Evolutionary conservation across 2,888 invertebrate species (phyloP), one percentile per base, ranked within the genome.

Genomic region (Platycheirus albimanus): DNA sequence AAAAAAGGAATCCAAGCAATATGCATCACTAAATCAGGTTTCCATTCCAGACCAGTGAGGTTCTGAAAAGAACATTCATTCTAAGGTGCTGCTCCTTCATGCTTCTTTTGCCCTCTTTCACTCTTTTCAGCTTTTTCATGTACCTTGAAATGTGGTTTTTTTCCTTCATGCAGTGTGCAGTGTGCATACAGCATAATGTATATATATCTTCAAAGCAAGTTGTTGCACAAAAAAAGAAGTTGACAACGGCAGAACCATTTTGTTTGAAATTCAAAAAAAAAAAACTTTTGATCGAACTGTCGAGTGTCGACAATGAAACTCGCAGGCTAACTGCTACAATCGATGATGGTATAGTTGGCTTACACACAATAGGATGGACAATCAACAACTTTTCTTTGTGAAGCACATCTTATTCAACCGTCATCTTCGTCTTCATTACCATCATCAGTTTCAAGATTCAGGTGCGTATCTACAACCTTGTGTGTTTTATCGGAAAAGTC

Each of bases 371-470:
- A 66, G 58, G 66, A 69, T 47, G 78, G 78, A 63, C 83, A 72
- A 78, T 78, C 83, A 78, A 78, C 83, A 33, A 64, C 36, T 64
- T 47, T 70, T 47, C 54, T 28, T 24, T 11, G 36, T 52, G 19
- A 6, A 49, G 36, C 36, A 36, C 19, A 54, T 67, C 19, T 61
- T 45, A n/a, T 28, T n/a, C 47, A 47, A 45, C 33, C 69, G 56
- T 81, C 81, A 63, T 58, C 54, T 33, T 67, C 43, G 36, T 83
- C 67, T 41, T 81, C 77, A 64, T 64, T 66, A 72, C 76, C 70
- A 56, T 61, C 66, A 61, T 20, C 54, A n/a, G n/a, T n/a, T n/a
- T n/a, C n/a, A n/a, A n/a, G n/a, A n/a, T n/a, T n/a, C n/a, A n/a
- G n/a, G n/a, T n/a, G n/a, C n/a, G n/a, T n/a, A n/a, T n/a, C n/a